Evolutionary conservation across 2,113 vertebrate species (phyloP).

Genomic region (Cephalopholis sonnerati): DNA sequence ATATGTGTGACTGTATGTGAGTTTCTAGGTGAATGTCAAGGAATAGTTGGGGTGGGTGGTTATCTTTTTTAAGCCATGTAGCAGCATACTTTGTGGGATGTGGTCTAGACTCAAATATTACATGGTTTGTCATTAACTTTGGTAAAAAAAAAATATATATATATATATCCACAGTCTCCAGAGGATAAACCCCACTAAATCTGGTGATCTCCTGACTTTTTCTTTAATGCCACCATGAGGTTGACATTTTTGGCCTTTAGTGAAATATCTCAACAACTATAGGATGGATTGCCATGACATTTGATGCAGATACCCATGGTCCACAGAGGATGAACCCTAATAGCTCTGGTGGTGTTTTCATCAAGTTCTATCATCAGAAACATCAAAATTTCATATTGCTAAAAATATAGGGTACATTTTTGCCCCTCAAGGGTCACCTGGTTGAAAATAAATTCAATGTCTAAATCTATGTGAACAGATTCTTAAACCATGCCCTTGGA

Average conservation of each 20-base stretch:
- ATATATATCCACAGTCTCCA: neutral
- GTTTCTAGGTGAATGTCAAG: neutral
- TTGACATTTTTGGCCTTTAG: neutral
- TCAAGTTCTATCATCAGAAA: neutral
- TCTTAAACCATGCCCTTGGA: no score
- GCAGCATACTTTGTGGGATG: neutral
- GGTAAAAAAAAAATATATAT: no score
- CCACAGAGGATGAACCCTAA: neutral
- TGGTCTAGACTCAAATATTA: neutral
- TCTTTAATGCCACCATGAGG: neutral
- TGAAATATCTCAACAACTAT: neutral
- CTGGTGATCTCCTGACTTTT: no score
- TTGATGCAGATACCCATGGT: neutral
- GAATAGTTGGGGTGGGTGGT: neutral
- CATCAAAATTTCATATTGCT: neutral
- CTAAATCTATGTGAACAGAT: no score
- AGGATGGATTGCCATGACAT: neutral
- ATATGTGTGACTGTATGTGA: constrained; percentile 1
- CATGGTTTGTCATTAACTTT: neutral
- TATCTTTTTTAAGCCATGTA: neutral
- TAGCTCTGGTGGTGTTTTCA: no score
- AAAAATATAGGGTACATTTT: neutral
- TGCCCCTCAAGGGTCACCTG: no score
- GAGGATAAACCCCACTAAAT: neutral
- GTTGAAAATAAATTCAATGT: no score